A percentile compares a stretch with the other conserved stretches of the same genome.
Evolutionary conservation across 1,140 invertebrate species (phyloP).

Genomic region (Atta cephalotes): DNA sequence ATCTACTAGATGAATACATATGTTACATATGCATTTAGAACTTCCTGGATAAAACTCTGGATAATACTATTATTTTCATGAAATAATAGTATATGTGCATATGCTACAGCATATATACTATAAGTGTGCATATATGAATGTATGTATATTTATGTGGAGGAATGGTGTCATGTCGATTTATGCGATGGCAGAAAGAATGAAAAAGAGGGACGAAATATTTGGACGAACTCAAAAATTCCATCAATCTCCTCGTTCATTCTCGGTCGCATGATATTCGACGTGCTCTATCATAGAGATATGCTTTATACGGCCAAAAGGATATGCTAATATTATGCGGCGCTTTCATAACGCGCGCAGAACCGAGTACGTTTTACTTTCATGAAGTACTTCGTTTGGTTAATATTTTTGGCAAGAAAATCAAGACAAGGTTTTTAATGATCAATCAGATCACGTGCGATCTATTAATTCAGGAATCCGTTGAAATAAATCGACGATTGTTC

Average conservation of each 20-base stretch:
- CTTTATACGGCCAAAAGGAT: slow-evolving; percentile 70
- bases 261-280: slow-evolving; percentile 72
- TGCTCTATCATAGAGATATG: slow-evolving; percentile 79
- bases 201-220: slow-evolving; percentile 31
- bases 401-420: slow-evolving; percentile 69
- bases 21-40: neutral
- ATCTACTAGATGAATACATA: slow-evolving; percentile 1
- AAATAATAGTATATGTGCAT: neutral
- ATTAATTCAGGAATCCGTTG: slow-evolving; percentile 18
- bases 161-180: slow-evolving; percentile 4
- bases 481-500: slow-evolving; percentile 40
- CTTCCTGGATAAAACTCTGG: neutral
- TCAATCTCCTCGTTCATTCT: slow-evolving; percentile 62
- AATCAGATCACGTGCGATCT: neutral
- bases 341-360: slow-evolving; percentile 76
- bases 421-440: neutral
- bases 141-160: neutral
- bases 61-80: neutral
- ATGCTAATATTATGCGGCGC: slow-evolving; percentile 80
- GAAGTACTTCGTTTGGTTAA: slow-evolving; percentile 76
- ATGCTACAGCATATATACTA: neutral
- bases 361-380: slow-evolving; percentile 74
- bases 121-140: neutral
- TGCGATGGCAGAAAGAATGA: neutral
- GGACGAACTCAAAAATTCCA: slow-evolving; percentile 62